These are phyloP conservation scores for Tetraneura akinire DNA, from an alignment of 1,140 invertebrate genomes.

Conservation along the genomic window DNA sequence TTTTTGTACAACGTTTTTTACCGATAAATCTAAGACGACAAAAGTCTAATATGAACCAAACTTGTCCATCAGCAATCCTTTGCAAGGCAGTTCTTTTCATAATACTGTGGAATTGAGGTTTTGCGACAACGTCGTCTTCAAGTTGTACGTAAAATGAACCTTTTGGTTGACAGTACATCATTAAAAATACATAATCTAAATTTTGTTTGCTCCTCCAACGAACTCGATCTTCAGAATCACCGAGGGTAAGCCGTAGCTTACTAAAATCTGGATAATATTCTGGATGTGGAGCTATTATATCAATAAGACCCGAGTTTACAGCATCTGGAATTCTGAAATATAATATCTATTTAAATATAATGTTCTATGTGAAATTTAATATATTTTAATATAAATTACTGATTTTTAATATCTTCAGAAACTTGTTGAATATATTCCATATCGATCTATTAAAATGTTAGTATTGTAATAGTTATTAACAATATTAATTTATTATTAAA, in stretches of 20 bases:
- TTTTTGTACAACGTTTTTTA: slow-evolving; percentile 57
- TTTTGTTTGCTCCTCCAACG: slow-evolving; percentile 97
- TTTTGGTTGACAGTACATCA: slow-evolving; percentile 88
- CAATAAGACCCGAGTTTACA: slow-evolving; percentile 79
- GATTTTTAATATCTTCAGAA: slow-evolving; percentile 73
- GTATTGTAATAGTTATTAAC: neutral
- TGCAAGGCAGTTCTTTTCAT: slow-evolving; percentile 89
- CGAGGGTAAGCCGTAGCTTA: slow-evolving; percentile 75
- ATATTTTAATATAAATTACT: slow-evolving; percentile 64
- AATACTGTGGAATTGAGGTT: slow-evolving; percentile 78
- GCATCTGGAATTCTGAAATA: slow-evolving; percentile 71
- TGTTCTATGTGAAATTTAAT: neutral
- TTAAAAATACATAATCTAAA: slow-evolving; percentile 91
- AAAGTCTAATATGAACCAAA: slow-evolving; percentile 93
- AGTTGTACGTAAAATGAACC: slow-evolving; percentile 84
- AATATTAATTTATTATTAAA: neutral
- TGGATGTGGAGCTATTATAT: slow-evolving; percentile 82
- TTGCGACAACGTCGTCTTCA: slow-evolving; percentile 94
- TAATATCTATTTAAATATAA: neutral
- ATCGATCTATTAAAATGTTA: slow-evolving; percentile 65
- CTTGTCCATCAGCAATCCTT: slow-evolving; percentile 71
- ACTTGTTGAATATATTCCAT: slow-evolving; percentile 71
- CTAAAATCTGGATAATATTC: slow-evolving; percentile 89
- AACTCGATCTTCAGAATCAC: slow-evolving; percentile 85
- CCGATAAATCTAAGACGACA: slow-evolving; percentile 92